A percentile compares a stretch with the other conserved stretches of the same genome.
phyloP scores from a whole-genome alignment of 2,113 vertebrate species.

The Erythrocercus mccallii region DNA sequence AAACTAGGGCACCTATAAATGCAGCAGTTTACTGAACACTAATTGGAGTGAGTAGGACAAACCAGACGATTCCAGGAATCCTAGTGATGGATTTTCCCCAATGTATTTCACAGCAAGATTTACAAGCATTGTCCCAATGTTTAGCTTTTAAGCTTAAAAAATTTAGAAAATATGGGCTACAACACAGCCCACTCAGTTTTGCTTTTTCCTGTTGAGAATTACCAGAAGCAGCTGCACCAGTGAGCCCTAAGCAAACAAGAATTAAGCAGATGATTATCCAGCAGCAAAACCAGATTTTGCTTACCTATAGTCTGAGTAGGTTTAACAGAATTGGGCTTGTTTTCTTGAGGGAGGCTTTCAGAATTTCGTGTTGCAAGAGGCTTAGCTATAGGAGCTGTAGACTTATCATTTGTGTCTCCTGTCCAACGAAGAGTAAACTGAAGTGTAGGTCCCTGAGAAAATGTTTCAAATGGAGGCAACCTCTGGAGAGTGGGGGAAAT shows the following conservation, averaged over 20 bases:
- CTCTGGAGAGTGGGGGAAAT: constrained; percentile 71
- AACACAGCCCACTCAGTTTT: neutral
- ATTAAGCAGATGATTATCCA: neutral
- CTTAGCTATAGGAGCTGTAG: constrained; percentile 91
- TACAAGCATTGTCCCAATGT: neutral
- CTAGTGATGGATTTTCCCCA: neutral
- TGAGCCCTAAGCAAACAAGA: neutral
- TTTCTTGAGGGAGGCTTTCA: constrained; percentile 88
- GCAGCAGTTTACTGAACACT: neutral
- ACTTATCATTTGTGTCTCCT: constrained; percentile 88
- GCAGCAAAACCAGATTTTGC: neutral
- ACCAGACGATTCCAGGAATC: neutral
- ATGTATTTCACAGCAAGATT: neutral
- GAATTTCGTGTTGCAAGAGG: constrained; percentile 96
- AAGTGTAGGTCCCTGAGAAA: constrained; percentile 99
- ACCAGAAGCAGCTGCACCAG: neutral
- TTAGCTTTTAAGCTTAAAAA: neutral
- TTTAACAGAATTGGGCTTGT: constrained; percentile 87
- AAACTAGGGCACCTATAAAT: neutral
- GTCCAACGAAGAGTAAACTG: constrained; percentile 98
- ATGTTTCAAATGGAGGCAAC: constrained; percentile 96
- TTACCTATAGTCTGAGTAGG: constrained; percentile 88
- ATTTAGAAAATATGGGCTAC: neutral
- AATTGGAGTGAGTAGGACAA: neutral
- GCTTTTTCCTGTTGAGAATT: neutral